Evolutionary conservation across 2,797 vertebrate genomes (phyloP).

Genomic region (Carapus acus): DNA sequence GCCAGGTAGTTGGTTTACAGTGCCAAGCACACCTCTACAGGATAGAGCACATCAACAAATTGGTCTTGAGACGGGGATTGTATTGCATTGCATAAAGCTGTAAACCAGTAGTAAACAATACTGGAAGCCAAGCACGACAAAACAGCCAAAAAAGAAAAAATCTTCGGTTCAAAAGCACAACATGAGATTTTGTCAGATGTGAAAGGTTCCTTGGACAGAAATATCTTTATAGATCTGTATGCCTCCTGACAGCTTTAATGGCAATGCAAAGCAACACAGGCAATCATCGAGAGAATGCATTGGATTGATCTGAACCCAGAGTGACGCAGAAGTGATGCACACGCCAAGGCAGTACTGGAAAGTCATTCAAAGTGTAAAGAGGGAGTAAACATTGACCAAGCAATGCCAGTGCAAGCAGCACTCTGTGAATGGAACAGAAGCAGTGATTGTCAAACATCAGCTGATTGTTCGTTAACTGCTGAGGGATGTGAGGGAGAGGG

Average conservation of each 20-base stretch:
- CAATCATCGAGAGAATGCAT: constrained; percentile 47
- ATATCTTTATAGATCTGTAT: constrained; percentile 22
- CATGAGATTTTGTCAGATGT: constrained; percentile 5
- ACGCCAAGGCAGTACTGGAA: constrained; percentile 63
- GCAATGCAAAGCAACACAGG: constrained; percentile 60
- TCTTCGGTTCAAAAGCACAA: constrained; percentile 2
- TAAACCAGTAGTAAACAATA: constrained; percentile 34
- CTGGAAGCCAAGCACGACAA: constrained; percentile 11
- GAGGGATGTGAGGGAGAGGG: constrained; percentile 43
- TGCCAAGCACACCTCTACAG: constrained; percentile 52
- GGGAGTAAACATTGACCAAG: constrained; percentile 68
- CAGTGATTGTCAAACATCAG: constrained; percentile 70
- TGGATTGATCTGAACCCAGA: constrained; percentile 62
- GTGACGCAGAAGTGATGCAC: constrained; percentile 72
- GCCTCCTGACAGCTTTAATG: constrained; percentile 69
- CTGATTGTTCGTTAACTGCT: constrained; percentile 63
- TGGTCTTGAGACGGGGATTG: constrained; percentile 53
- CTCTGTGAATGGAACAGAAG: constrained; percentile 66
- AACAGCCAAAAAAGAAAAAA: constrained; percentile 20
- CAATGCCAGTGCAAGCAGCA: constrained; percentile 61
- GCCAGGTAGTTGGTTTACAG: constrained; percentile 54
- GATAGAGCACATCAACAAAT: constrained; percentile 54
- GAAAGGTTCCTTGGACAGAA: constrained; percentile 1
- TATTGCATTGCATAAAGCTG: constrained; percentile 70
- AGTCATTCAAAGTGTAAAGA: constrained; percentile 67